Evolutionary conservation across 2,888 invertebrate genomes (phyloP).

Genomic region (Mamestra brassicae): DNA sequence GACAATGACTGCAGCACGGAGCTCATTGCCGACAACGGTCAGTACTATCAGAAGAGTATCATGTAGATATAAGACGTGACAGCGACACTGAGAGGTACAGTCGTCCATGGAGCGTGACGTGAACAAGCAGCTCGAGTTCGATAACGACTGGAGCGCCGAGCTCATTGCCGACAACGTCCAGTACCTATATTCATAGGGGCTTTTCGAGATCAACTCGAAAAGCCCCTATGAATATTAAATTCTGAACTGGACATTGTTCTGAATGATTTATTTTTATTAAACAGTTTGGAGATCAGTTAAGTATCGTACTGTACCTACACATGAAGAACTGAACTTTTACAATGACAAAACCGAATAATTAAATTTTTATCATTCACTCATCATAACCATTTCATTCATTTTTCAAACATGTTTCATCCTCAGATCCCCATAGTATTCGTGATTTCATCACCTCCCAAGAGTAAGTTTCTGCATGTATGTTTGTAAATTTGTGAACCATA

Average conservation of each 20-base stretch:
- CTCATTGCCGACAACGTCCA: constrained; percentile 74
- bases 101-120: constrained; percentile 91
- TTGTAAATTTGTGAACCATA: neutral
- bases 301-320: too few species aligned
- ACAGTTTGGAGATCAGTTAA: neutral
- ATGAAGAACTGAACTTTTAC: too few species aligned
- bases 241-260: neutral
- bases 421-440: constrained; percentile 41
- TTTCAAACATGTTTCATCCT: constrained; percentile 41
- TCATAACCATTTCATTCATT: neutral
- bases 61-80: constrained; percentile 9
- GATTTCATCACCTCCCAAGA: constrained; percentile 35
- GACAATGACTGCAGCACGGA: constrained; percentile 85
- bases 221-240: neutral
- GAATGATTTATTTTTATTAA: too few species aligned
- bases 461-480: constrained; percentile 36
- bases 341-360: neutral
- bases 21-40: constrained; percentile 74
- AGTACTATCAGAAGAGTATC: too few species aligned
- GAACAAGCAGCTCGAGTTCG: constrained; percentile 92
- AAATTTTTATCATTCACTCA: neutral
- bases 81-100: constrained; percentile 87
- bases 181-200: too few species aligned
- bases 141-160: constrained; percentile 86
- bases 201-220: too few species aligned